Conservation (phyloP, 1,140 invertebrate species). For the Pseudomyrmex flavicornis region DNA sequence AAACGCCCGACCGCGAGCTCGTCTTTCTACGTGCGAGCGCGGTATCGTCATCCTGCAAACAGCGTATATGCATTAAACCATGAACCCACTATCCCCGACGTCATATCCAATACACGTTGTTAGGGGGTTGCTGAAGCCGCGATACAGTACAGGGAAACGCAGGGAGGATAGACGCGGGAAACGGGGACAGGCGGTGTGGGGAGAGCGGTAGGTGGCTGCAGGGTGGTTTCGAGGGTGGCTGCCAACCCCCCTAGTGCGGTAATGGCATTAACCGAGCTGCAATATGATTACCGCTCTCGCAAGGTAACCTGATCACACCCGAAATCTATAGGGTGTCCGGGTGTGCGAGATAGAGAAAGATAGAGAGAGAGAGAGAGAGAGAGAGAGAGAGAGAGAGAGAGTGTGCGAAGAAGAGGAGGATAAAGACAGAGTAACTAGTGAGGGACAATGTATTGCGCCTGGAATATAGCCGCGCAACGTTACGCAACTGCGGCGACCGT, state of each 20-base stretch:
- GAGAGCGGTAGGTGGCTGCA: constrained; percentile 64
- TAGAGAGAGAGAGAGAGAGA: constrained; percentile 26
- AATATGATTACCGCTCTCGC: constrained; percentile 85
- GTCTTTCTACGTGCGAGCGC: constrained; percentile 71
- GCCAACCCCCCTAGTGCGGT: constrained; percentile 79
- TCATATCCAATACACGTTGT: constrained; percentile 84
- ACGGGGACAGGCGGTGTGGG: background rate
- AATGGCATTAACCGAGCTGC: constrained; percentile 85
- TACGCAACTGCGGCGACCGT: constrained; percentile 75
- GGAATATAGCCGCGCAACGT: constrained; percentile 68
- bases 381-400: constrained; percentile 30
- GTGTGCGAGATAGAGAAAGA: constrained; percentile 21
- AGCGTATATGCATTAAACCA: constrained; percentile 83
- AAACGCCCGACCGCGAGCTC: constrained; percentile 51
- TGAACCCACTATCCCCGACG: constrained; percentile 82
- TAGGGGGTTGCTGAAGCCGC: constrained; percentile 64
- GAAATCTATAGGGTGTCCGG: constrained; percentile 79
- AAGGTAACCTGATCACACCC: constrained; percentile 85
- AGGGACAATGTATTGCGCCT: constrained; percentile 69
- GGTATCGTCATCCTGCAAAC: constrained; percentile 75
- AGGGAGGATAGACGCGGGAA: background rate
- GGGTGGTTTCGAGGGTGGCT: constrained; percentile 78
- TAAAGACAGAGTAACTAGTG: constrained; percentile 47
- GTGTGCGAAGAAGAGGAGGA: constrained; percentile 23
- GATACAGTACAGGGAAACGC: constrained; percentile 36